A percentile compares a stretch with the other conserved stretches of the same genome.
phyloP scores from a whole-genome alignment of 2,888 invertebrate species.

The Bursaphelenchus okinawaensis region DNA sequence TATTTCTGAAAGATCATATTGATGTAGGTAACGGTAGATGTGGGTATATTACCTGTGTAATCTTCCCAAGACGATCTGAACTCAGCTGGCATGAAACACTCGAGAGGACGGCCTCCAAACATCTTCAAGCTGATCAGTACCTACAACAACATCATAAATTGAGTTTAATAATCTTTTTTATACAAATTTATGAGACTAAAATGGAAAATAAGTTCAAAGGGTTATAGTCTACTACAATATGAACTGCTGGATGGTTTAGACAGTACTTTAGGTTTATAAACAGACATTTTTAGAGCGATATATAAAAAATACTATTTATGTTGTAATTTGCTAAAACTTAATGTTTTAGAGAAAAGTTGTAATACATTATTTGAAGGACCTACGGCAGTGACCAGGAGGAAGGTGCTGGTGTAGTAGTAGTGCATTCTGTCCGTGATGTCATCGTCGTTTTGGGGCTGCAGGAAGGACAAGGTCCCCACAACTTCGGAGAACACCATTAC shows the following conservation, averaged over 20 bases:
- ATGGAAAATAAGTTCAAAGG: no score
- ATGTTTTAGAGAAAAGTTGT: no score
- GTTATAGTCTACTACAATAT: no score
- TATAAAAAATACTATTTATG: no score
- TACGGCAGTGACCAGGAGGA: slow-evolving; percentile 60
- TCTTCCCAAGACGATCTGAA: slow-evolving; percentile 56
- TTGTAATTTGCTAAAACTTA: no score
- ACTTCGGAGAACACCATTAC: slow-evolving; percentile 56
- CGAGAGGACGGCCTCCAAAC: slow-evolving; percentile 56
- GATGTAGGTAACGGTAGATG: not conserved
- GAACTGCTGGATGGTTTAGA: no score
- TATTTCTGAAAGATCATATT: slow-evolving; percentile 18
- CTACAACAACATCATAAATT: slow-evolving; percentile 23
- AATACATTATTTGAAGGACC: not conserved
- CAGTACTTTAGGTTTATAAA: no score
- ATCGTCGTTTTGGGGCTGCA: slow-evolving; percentile 48
- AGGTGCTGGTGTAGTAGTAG: slow-evolving; percentile 62
- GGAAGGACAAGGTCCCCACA: slow-evolving; percentile 55
- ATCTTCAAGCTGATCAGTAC: slow-evolving; percentile 55
- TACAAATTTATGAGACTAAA: no score
- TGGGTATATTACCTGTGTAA: slow-evolving; percentile 55
- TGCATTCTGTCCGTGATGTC: slow-evolving; percentile 59
- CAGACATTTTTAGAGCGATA: no score
- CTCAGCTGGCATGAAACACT: slow-evolving; percentile 56
- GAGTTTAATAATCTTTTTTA: not conserved